Conservation (phyloP, 2,797 vertebrate species). For the Bovichtus variegatus region DNA sequence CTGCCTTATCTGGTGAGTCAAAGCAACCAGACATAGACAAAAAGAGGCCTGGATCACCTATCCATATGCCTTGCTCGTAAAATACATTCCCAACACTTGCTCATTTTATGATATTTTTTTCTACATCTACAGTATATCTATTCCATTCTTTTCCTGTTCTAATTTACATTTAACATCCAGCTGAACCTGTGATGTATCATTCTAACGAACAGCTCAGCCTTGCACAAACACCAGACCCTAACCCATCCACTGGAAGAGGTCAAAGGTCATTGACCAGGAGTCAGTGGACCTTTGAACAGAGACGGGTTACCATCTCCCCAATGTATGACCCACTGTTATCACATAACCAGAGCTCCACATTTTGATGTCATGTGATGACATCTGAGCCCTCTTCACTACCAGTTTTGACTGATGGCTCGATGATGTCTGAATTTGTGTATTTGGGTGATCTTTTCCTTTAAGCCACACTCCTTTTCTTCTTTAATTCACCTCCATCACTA, state of each 20-base stretch:
- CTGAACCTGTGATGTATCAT: not conserved
- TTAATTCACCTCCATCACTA: not conserved
- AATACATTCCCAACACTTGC: not conserved
- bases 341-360: not conserved
- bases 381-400: not conserved
- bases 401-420: not conserved
- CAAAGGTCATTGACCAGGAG: not conserved
- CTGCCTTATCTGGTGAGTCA: slow-evolving; percentile 60
- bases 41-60: not conserved
- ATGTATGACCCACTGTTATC: not conserved
- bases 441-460: not conserved
- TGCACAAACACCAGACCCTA: not conserved
- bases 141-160: not conserved
- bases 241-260: not conserved
- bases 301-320: not conserved
- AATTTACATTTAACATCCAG: not conserved
- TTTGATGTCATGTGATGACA: not conserved
- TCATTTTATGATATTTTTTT: not conserved
- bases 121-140: not conserved
- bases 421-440: not conserved
- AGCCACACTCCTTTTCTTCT: not conserved
- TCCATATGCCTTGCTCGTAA: not conserved
- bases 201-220: not conserved
- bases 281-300: not conserved
- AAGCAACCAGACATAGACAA: slow-evolving; percentile 19